Evolutionary conservation across 2,888 invertebrate species (phyloP).

Genomic region (Ennomos fuscantarius): DNA sequence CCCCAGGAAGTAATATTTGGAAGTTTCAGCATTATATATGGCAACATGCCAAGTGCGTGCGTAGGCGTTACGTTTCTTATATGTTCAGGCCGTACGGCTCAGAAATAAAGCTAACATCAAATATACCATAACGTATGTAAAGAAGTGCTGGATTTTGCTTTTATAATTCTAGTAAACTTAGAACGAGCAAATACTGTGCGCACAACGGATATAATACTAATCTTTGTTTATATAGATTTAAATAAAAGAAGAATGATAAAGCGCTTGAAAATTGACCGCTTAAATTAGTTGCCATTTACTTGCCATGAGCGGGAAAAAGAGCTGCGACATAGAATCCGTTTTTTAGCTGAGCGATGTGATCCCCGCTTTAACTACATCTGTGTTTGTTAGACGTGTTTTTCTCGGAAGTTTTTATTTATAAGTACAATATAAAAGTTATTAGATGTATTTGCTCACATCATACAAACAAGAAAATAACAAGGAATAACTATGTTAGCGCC

Average conservation of each 20-base stretch:
- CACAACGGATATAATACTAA: neutral
- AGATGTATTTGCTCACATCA: neutral
- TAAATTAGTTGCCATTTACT: too few relatives aligned
- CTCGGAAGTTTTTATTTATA: too few relatives aligned
- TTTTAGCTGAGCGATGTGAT: too few relatives aligned
- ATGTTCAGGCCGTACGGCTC: constrained; percentile 10
- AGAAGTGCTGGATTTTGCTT: constrained; percentile 3
- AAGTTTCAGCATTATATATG: constrained; percentile 62
- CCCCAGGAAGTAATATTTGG: constrained; percentile 64
- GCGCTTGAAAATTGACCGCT: too few relatives aligned
- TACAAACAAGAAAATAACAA: neutral
- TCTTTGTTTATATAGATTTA: too few relatives aligned
- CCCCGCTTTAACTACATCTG: too few relatives aligned
- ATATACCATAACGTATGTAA: constrained; percentile 7
- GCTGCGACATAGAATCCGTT: too few relatives aligned
- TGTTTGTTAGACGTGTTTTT: too few relatives aligned
- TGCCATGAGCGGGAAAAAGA: too few relatives aligned
- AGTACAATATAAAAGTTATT: too few relatives aligned
- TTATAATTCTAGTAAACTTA: constrained; percentile 7
- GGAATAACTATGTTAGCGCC: neutral
- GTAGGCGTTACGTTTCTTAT: constrained; percentile 34
- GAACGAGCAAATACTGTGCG: constrained; percentile 2
- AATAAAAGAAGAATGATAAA: too few relatives aligned
- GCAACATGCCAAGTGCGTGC: constrained; percentile 60
- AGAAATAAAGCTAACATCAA: constrained; percentile 19